A percentile compares a stretch with the other conserved stretches of the same genome.
These are phyloP conservation scores for Synanthedon tipuliformis DNA, from an alignment of 2,888 invertebrate genomes.

Conservation along the genomic window DNA sequence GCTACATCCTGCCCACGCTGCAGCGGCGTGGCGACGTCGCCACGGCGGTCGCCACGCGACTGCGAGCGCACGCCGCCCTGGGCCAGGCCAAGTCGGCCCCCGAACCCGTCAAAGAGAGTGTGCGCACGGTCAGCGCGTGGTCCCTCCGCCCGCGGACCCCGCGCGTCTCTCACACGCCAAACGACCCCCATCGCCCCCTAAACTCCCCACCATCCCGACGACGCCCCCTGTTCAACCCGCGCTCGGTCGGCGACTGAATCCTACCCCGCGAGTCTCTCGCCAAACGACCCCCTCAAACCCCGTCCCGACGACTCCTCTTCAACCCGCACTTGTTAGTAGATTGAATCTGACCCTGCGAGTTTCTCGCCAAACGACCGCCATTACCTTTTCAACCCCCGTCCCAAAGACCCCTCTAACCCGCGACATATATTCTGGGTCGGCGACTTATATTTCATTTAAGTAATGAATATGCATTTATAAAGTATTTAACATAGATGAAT, in stretches of 20 bases:
- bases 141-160: constrained; percentile 5
- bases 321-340: too few species aligned
- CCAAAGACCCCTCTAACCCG: too few species aligned
- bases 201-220: background rate
- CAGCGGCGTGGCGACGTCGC: background rate
- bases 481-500: too few species aligned
- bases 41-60: constrained; percentile 15
- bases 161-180: constrained; percentile 1
- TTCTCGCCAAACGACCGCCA: too few species aligned
- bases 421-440: too few species aligned
- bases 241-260: background rate
- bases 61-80: constrained; percentile 27
- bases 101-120: background rate
- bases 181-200: background rate
- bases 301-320: background rate
- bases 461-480: too few species aligned
- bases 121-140: constrained; percentile 15
- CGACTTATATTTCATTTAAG: too few species aligned
- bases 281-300: too few species aligned
- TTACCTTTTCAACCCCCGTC: too few species aligned
- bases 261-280: too few species aligned
- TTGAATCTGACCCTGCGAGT: too few species aligned
- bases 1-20: constrained; percentile 46
- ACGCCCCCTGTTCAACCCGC: background rate
- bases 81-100: constrained; percentile 9